Evolutionary conservation across 2,797 vertebrate genomes (phyloP).

Genomic region (Moxostoma hubbsi): DNA sequence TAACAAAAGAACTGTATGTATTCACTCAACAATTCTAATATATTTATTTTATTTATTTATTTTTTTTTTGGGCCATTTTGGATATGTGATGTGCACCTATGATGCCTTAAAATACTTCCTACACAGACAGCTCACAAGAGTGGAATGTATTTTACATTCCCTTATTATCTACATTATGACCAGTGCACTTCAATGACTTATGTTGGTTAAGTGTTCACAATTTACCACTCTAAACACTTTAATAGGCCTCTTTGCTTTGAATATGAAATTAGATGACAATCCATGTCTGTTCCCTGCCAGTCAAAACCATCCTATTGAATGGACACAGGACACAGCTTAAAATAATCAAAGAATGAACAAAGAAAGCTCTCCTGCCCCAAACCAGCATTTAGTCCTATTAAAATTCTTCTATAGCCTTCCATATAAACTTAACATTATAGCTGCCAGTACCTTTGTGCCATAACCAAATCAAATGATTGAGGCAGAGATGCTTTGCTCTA

Average conservation of each 20-base stretch:
- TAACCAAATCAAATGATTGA: conserved; percentile 15
- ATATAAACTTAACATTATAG: conserved; percentile 70
- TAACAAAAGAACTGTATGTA: too few species aligned
- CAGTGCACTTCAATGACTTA: neutral
- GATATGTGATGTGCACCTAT: too few species aligned
- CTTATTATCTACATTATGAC: conserved; percentile 24
- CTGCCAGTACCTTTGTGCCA: conserved; percentile 66
- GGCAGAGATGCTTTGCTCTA: neutral
- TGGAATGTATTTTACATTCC: neutral
- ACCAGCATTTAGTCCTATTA: conserved; percentile 76
- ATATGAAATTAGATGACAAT: conserved; percentile 46
- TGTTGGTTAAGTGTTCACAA: conserved; percentile 15
- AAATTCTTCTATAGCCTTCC: conserved; percentile 78
- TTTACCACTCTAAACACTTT: conserved; percentile 34
- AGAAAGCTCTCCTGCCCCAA: conserved; percentile 76
- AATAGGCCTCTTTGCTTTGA: conserved; percentile 28
- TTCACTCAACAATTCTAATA: too few species aligned
- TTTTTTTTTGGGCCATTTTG: too few species aligned
- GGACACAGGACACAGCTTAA: conserved; percentile 83
- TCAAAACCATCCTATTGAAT: conserved; percentile 69
- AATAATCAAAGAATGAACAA: conserved; percentile 81
- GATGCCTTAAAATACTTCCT: too few species aligned
- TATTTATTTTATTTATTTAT: too few species aligned
- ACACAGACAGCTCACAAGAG: too few species aligned
- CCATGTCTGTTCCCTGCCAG: conserved; percentile 53